Evolutionary conservation across 2,797 vertebrate species (phyloP).

Genomic region (Momotus momota): DNA sequence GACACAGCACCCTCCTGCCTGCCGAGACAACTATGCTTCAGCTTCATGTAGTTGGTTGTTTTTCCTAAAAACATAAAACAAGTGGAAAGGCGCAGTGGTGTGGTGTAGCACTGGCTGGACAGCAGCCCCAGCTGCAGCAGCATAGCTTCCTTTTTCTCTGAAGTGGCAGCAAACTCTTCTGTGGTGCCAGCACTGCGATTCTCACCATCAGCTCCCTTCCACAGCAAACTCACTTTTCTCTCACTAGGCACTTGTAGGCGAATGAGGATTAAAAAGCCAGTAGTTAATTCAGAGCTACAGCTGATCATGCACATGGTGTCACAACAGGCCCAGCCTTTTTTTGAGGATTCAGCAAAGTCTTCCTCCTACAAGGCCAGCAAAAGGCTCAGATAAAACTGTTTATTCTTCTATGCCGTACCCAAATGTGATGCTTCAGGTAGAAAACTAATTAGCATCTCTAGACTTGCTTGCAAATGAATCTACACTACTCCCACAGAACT

Average conservation of each 20-base stretch:
- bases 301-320: fast-evolving
- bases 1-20: neutral
- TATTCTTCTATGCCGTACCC: neutral
- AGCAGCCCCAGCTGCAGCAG: neutral
- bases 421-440: neutral
- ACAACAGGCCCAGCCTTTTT: neutral
- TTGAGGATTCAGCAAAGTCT: neutral
- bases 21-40: neutral
- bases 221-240: neutral
- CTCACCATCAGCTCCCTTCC: neutral
- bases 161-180: neutral
- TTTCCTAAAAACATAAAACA: neutral
- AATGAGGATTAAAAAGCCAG: neutral
- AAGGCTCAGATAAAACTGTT: neutral
- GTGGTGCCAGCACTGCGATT: neutral
- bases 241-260: neutral
- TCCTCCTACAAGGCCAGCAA: neutral
- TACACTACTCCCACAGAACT: neutral
- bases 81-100: neutral
- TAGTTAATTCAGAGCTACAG: neutral
- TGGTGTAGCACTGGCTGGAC: neutral
- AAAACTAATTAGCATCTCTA: neutral
- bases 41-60: neutral
- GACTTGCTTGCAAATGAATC: neutral
- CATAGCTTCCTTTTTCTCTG: neutral